phyloP scores from a whole-genome alignment of 2,113 vertebrate species.

The Carassius gibelio region DNA sequence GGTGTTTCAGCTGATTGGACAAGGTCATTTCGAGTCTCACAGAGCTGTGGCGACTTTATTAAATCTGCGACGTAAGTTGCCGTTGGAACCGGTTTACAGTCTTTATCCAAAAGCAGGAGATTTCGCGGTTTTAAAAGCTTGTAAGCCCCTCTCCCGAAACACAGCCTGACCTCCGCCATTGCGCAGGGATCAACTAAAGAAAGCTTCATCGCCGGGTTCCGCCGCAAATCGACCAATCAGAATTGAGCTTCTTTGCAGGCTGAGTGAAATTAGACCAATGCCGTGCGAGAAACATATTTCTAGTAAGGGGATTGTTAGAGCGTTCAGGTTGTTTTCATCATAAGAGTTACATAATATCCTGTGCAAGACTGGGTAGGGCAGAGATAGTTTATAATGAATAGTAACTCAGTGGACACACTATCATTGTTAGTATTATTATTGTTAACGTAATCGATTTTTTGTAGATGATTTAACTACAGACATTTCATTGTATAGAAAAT shows the following conservation, averaged over 20 bases:
- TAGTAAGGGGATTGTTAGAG: background rate
- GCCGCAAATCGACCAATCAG: conserved; percentile 9
- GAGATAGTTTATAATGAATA: too few species aligned
- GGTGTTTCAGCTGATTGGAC: background rate
- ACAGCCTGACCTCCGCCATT: conserved; percentile 55
- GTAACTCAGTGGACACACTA: too few species aligned
- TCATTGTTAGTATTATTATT: too few species aligned
- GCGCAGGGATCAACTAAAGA: background rate
- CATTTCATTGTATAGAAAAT: too few species aligned
- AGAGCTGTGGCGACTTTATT: background rate
- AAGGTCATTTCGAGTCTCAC: background rate
- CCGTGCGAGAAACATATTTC: background rate
- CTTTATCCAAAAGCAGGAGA: background rate
- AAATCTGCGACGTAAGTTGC: background rate
- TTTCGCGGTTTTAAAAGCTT: conserved; percentile 17
- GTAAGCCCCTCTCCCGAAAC: background rate
- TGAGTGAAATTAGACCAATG: background rate
- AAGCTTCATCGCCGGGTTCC: background rate
- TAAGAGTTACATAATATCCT: background rate
- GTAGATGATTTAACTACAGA: too few species aligned
- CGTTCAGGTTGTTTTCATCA: background rate
- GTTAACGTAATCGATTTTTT: too few species aligned
- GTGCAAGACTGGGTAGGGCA: background rate
- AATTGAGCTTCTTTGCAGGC: background rate
- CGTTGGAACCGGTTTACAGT: background rate